These are phyloP conservation scores for Drosophila micromelanica DNA, from an alignment of 1,140 invertebrate species.

Conservation along the genomic window DNA sequence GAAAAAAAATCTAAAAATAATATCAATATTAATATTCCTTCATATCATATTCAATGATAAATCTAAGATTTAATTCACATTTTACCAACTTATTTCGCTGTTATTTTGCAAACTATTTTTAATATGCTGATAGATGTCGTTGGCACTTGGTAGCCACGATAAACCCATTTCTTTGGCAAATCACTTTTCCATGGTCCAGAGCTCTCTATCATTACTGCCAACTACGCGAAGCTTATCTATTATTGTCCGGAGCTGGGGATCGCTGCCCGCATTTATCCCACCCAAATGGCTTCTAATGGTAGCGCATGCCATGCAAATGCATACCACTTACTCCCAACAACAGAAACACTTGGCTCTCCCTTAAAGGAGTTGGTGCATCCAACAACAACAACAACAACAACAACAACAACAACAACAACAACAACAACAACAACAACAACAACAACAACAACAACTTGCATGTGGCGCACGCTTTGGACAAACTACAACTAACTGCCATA, in stretches of 20 bases:
- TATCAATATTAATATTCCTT: not conserved
- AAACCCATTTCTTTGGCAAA: slow-evolving; percentile 26
- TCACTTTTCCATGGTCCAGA: slow-evolving; percentile 8
- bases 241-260: slow-evolving; percentile 16
- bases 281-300: slow-evolving; percentile 78
- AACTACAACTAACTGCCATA: slow-evolving; percentile 80
- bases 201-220: slow-evolving; percentile 14
- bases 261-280: slow-evolving; percentile 58
- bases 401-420: slow-evolving; percentile 28
- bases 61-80: slow-evolving; percentile 10
- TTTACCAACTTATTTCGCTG: slow-evolving; percentile 23
- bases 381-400: not conserved
- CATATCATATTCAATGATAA: not conserved
- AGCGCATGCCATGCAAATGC: slow-evolving; percentile 80
- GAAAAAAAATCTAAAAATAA: not conserved
- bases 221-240: slow-evolving; percentile 27
- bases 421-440: not conserved
- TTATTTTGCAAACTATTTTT: slow-evolving; percentile 18
- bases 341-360: slow-evolving; percentile 74
- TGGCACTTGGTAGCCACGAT: slow-evolving; percentile 19
- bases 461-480: slow-evolving; percentile 70
- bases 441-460: slow-evolving; percentile 41
- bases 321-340: slow-evolving; percentile 63
- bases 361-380: slow-evolving; percentile 48
- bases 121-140: slow-evolving; percentile 20